Percentiles rank a stretch among this genome's conserved stretches.
phyloP scores from a whole-genome alignment of 2,888 invertebrate species.

The Plebejus melissa region DNA sequence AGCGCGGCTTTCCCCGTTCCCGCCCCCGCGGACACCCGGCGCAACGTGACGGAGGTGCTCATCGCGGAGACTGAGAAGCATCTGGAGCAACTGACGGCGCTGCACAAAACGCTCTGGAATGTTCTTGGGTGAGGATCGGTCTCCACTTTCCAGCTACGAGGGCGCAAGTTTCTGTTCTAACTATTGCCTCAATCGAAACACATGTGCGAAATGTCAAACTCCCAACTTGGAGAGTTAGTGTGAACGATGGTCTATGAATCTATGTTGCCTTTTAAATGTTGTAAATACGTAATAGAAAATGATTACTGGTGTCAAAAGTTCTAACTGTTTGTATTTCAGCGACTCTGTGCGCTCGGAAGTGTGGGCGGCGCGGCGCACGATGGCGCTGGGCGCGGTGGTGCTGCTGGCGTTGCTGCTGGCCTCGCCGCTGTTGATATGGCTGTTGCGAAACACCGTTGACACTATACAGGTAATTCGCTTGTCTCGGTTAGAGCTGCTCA shows the following conservation, averaged over 20 bases:
- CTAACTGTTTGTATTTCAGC: conserved; percentile 44
- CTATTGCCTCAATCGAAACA: too few relatives aligned
- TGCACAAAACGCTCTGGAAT: conserved; percentile 42
- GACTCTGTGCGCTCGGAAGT: conserved; percentile 67
- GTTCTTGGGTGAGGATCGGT: conserved; percentile 40
- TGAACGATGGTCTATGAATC: too few relatives aligned
- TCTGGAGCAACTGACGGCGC: conserved; percentile 38
- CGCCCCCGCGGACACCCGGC: conserved; percentile 30
- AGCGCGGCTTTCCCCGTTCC: conserved; percentile 31
- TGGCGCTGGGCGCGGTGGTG: conserved; percentile 65
- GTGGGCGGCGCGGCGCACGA: conserved; percentile 60
- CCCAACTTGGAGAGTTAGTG: too few relatives aligned
- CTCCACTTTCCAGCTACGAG: too few relatives aligned
- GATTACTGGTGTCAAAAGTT: too few relatives aligned
- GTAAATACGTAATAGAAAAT: too few relatives aligned
- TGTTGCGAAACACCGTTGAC: conserved; percentile 73
- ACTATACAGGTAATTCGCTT: conserved; percentile 68
- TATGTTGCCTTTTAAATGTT: too few relatives aligned
- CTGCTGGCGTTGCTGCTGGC: conserved; percentile 70
- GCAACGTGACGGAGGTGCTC: conserved; percentile 35
- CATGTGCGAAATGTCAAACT: too few relatives aligned
- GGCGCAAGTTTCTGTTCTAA: too few relatives aligned
- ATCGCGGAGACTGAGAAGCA: conserved; percentile 37
- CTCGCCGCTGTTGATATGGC: conserved; percentile 72
- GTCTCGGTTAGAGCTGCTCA: too few relatives aligned